These are phyloP conservation scores for Saturnia pavonia DNA, from an alignment of 2,888 invertebrate genomes.

Conservation along the genomic window DNA sequence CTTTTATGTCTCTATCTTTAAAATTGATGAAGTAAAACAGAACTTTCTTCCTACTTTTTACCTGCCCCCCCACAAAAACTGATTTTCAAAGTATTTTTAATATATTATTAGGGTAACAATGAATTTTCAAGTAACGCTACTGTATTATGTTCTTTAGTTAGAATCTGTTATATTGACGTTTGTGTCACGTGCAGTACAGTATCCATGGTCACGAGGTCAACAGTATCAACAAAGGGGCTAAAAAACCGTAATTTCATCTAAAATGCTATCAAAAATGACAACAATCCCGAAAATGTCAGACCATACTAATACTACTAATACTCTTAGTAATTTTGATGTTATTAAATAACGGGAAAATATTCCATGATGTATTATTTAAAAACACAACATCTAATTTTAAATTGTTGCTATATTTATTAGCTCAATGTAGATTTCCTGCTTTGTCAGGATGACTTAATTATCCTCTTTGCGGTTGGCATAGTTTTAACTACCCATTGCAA, in stretches of 20 bases:
- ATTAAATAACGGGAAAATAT: not conserved
- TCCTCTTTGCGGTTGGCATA: constrained; percentile 27
- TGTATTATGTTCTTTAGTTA: not conserved
- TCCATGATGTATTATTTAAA: not conserved
- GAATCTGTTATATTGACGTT: not conserved
- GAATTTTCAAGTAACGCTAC: not conserved
- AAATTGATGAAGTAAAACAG: no score
- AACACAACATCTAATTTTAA: not conserved
- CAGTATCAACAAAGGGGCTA: not conserved
- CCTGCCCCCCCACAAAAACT: no score
- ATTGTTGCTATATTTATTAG: constrained; percentile 3
- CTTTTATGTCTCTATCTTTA: no score
- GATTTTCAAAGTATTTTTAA: no score
- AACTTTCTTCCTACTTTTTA: no score
- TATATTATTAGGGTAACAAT: not conserved
- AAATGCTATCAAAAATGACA: not conserved
- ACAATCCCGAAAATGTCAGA: not conserved
- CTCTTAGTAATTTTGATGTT: not conserved
- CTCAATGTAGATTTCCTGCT: constrained; percentile 27
- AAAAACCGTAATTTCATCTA: not conserved
- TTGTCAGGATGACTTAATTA: constrained; percentile 34
- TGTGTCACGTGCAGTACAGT: not conserved
- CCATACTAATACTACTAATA: not conserved
- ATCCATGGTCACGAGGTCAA: not conserved
- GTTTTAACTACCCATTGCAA: constrained; percentile 26